These are phyloP conservation scores for Cosmia trapezina DNA, from an alignment of 2,888 invertebrate species.

Conservation along the genomic window DNA sequence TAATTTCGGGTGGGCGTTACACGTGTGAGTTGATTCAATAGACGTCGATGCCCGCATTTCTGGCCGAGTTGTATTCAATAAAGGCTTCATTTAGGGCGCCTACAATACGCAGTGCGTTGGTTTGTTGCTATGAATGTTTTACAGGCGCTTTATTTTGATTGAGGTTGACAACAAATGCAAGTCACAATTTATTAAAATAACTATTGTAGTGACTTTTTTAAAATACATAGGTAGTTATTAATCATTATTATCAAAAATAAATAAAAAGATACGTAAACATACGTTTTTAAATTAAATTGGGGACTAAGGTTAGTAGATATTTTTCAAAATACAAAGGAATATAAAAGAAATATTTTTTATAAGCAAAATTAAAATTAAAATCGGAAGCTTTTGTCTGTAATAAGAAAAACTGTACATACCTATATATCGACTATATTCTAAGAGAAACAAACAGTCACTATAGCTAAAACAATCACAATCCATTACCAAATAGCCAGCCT, in stretches of 20 bases:
- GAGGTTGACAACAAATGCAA: not conserved
- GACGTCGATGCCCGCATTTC: slow-evolving; percentile 8
- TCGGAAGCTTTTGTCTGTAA: not conserved
- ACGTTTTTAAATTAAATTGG: not conserved
- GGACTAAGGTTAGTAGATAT: too few species aligned
- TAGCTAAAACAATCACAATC: not conserved
- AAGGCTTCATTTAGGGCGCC: slow-evolving; percentile 23
- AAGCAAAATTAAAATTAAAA: not conserved
- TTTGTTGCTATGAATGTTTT: slow-evolving; percentile 16
- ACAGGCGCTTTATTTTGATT: slow-evolving; percentile 18
- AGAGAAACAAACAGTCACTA: not conserved
- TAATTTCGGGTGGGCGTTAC: slow-evolving; percentile 30
- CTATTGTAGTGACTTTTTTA: not conserved
- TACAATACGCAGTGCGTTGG: slow-evolving; percentile 45
- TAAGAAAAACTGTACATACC: not conserved
- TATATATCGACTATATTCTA: too few species aligned
- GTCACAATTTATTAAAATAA: not conserved
- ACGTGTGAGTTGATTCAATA: slow-evolving; percentile 28
- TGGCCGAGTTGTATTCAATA: slow-evolving; percentile 13
- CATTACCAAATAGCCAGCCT: not conserved
- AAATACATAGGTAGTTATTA: not conserved
- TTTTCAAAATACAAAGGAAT: too few species aligned
- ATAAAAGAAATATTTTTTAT: too few species aligned
- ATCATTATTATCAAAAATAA: too few species aligned
- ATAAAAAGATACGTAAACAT: not conserved